These are phyloP conservation scores for Notothenia coriiceps DNA, from an alignment of 2,113 vertebrate species.

Conservation along the genomic window DNA sequence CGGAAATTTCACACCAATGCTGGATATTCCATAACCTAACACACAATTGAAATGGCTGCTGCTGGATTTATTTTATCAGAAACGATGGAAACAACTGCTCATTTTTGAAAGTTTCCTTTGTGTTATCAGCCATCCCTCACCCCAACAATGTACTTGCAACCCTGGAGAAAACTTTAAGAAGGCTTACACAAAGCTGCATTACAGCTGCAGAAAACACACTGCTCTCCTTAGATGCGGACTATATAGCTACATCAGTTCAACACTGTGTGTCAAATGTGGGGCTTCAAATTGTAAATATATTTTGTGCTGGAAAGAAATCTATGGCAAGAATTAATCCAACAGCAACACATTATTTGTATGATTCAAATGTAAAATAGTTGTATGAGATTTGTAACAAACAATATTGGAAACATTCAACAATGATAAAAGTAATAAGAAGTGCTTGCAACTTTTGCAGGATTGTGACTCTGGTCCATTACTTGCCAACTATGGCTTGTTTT, in stretches of 20 bases:
- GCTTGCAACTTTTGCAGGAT: background rate
- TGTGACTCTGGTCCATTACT: background rate
- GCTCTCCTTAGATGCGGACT: background rate
- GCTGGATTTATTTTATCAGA: background rate
- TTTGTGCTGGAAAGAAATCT: background rate
- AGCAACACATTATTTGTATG: background rate
- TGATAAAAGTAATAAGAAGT: background rate
- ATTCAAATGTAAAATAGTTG: too few species aligned
- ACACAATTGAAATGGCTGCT: too few species aligned
- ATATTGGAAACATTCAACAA: background rate
- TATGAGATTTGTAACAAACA: background rate
- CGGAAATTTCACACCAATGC: background rate
- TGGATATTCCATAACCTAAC: too few species aligned
- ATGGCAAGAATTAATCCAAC: background rate
- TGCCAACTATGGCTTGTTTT: slow-evolving; percentile 2
- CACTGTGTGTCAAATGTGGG: background rate
- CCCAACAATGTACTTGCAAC: background rate
- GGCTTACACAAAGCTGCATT: background rate
- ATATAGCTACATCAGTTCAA: background rate
- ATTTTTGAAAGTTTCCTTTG: background rate
- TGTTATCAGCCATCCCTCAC: background rate
- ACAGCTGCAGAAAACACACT: background rate
- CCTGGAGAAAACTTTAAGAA: background rate
- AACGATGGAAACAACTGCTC: background rate
- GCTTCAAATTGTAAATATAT: background rate